Percentiles rank a stretch among this genome's conserved stretches.
Conservation (phyloP, 2,888 invertebrate species). For the Strigamia transsilvanica region DNA sequence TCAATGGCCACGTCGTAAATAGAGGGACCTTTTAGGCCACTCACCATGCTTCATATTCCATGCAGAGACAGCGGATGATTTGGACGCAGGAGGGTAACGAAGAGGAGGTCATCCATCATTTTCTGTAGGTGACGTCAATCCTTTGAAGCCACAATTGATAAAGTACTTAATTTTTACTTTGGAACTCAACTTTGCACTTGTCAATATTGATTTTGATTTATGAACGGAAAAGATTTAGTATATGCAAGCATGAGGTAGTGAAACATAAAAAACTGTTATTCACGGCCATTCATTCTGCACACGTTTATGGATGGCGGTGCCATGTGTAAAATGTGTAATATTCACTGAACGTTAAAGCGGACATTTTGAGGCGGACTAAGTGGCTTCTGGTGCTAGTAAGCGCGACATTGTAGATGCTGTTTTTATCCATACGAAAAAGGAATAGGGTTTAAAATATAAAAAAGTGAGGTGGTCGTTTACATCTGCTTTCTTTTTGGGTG, state of each 20-base stretch:
- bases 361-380: conserved; percentile 27
- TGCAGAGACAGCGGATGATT: conserved; percentile 39
- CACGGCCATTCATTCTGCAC: conserved; percentile 25
- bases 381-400: conserved; percentile 10
- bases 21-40: conserved; percentile 11
- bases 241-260: not conserved
- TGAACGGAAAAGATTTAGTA: conserved; percentile 1
- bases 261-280: conserved; percentile 33
- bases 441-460: not conserved
- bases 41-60: not conserved
- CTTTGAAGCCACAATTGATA: conserved; percentile 39
- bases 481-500: conserved; percentile 31
- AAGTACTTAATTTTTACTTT: conserved; percentile 46
- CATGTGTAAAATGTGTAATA: conserved; percentile 11
- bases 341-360: conserved; percentile 26
- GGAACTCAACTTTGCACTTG: conserved; percentile 36
- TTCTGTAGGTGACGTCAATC: not conserved
- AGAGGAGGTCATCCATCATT: conserved; percentile 39
- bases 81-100: not conserved
- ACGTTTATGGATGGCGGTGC: not conserved
- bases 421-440: not conserved
- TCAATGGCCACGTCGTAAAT: conserved; percentile 29
- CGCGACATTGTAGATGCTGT: not conserved
- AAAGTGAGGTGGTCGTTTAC: not conserved
- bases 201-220: conserved; percentile 48